phyloP scores from a whole-genome alignment of 2,797 vertebrate genomes.

The Diplodus sargus region DNA sequence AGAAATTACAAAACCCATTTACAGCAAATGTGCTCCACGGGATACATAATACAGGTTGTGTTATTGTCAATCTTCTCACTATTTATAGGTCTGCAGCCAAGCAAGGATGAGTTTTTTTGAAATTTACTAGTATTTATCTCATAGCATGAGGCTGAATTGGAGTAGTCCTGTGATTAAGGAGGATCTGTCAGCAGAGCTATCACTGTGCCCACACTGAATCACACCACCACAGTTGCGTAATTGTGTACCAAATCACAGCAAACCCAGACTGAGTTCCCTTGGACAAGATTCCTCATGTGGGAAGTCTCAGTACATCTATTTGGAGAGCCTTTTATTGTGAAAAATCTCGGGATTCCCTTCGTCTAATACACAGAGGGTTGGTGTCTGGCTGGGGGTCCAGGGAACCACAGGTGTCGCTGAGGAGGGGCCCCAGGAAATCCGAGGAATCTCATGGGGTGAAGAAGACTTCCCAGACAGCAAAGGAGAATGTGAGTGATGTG shows the following conservation, averaged over 20 bases:
- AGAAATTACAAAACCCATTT: background rate
- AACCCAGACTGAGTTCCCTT: slow-evolving; percentile 52
- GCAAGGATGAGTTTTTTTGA: background rate
- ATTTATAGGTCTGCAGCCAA: background rate
- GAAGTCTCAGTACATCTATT: slow-evolving; percentile 51
- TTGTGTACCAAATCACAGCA: slow-evolving; percentile 52
- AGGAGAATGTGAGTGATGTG: background rate
- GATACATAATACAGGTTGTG: background rate
- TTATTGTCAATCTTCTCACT: background rate
- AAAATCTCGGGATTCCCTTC: slow-evolving; percentile 61
- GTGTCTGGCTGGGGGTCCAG: background rate
- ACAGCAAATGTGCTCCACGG: background rate
- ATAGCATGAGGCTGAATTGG: slow-evolving; percentile 18
- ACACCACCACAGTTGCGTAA: slow-evolving; percentile 58
- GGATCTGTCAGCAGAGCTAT: slow-evolving; percentile 55
- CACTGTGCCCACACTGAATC: slow-evolving; percentile 60
- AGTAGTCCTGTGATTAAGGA: slow-evolving; percentile 37
- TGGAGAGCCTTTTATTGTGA: slow-evolving; percentile 37
- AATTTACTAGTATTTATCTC: slow-evolving; percentile 24
- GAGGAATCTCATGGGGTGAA: background rate
- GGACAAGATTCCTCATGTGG: slow-evolving; percentile 46
- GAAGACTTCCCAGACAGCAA: background rate
- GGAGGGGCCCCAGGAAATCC: background rate
- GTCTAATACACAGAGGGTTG: background rate
- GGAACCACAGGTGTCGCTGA: background rate